Evolutionary conservation across 2,113 vertebrate genomes (phyloP).

Genomic region (Apteryx mantelli): DNA sequence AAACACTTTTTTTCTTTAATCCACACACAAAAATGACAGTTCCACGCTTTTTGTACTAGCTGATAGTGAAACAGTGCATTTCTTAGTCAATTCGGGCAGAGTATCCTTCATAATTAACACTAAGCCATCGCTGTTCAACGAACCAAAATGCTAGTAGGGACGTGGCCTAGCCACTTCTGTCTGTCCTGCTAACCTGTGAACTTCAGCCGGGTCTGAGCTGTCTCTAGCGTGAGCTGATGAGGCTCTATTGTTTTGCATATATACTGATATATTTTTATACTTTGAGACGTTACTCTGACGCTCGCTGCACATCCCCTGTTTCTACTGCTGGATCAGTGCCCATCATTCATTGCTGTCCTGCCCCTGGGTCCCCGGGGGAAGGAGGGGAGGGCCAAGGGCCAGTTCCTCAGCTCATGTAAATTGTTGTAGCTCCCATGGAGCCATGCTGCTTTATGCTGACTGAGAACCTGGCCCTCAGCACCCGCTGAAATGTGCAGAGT

Average conservation of each 20-base stretch:
- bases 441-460: background rate
- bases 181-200: background rate
- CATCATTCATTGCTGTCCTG: accelerated
- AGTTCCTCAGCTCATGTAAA: background rate
- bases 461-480: background rate
- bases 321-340: background rate
- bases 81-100: background rate
- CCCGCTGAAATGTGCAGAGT: background rate
- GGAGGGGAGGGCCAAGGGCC: background rate
- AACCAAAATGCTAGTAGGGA: background rate
- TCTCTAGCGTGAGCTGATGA: background rate
- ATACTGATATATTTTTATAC: accelerated
- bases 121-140: background rate
- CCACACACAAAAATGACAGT: background rate
- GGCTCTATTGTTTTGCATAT: background rate
- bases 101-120: accelerated
- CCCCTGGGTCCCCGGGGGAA: background rate
- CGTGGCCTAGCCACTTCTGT: background rate
- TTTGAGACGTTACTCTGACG: accelerated
- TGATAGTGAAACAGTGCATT: accelerated
- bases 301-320: background rate
- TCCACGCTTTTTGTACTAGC: background rate
- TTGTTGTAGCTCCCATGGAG: constrained; percentile 58
- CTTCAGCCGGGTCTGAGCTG: background rate
- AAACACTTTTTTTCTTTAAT: background rate